Evolutionary conservation across 2,888 invertebrate species (phyloP).

Genomic region (Notodromas monacha): DNA sequence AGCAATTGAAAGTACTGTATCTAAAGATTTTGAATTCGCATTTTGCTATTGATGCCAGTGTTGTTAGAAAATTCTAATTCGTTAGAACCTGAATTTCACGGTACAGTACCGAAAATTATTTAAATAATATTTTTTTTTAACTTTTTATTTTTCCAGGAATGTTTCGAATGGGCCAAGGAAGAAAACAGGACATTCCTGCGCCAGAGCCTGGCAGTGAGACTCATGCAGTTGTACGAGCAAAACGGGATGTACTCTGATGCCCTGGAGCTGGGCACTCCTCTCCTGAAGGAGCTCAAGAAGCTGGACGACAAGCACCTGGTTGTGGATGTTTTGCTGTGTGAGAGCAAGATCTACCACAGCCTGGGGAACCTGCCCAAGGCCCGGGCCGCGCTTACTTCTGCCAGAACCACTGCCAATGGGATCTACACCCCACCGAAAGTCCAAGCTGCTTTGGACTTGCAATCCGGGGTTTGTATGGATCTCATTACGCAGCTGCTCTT

Average conservation of each 20-base stretch:
- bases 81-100: no score
- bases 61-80: no score
- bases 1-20: no score
- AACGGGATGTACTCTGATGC: constrained; percentile 65
- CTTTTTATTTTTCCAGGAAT: constrained; percentile 30
- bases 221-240: constrained; percentile 77
- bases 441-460: constrained; percentile 83
- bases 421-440: constrained; percentile 97
- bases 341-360: constrained; percentile 94
- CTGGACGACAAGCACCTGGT: constrained; percentile 92
- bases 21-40: no score
- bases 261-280: constrained; percentile 41
- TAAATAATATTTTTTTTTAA: no score
- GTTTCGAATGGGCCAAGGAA: constrained; percentile 96
- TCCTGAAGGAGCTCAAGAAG: constrained; percentile 84
- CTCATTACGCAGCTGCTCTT: no score
- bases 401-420: constrained; percentile 94
- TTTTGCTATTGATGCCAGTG: no score
- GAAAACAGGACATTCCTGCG: constrained; percentile 85
- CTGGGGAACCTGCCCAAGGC: constrained; percentile 85
- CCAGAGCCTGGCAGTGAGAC: constrained; percentile 72
- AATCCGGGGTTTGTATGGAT: constrained; percentile 32
- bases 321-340: constrained; percentile 86
- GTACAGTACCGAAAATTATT: no score
- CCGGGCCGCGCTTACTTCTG: constrained; percentile 80